Percentiles rank a stretch among this genome's conserved stretches.
phyloP scores from a whole-genome alignment of 2,888 invertebrate species.

The Nephrotoma guestfalica region DNA sequence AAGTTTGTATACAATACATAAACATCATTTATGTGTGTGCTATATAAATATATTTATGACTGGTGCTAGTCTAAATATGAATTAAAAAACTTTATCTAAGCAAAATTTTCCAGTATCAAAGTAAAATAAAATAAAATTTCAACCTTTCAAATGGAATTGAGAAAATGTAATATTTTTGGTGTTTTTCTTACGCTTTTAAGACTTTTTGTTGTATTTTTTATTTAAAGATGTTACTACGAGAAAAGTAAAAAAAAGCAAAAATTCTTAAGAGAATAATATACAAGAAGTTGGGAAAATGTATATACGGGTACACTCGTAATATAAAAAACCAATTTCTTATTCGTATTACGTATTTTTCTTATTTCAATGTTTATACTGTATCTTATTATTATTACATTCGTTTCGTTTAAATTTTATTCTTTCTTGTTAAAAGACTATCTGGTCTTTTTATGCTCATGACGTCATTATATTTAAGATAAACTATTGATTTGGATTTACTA shows the following conservation, averaged over 20 bases:
- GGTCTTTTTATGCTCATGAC: not conserved
- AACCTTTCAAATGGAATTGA: not conserved
- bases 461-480: not conserved
- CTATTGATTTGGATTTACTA: not conserved
- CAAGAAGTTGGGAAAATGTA: not conserved
- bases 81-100: not conserved
- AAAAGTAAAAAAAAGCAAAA: not conserved
- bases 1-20: too few species aligned
- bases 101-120: not conserved
- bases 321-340: not conserved
- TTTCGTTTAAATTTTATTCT: not conserved
- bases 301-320: not conserved
- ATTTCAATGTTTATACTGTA: not conserved
- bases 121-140: not conserved
- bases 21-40: not conserved
- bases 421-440: not conserved
- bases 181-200: not conserved
- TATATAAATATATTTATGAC: not conserved
- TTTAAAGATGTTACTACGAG: not conserved
- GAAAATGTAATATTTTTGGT: not conserved
- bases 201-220: not conserved
- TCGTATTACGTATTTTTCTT: not conserved
- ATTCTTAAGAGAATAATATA: not conserved
- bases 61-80: not conserved
- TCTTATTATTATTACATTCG: not conserved